phyloP scores from a whole-genome alignment of 2,888 invertebrate species.

The Dasysyrphus albostriatus region DNA sequence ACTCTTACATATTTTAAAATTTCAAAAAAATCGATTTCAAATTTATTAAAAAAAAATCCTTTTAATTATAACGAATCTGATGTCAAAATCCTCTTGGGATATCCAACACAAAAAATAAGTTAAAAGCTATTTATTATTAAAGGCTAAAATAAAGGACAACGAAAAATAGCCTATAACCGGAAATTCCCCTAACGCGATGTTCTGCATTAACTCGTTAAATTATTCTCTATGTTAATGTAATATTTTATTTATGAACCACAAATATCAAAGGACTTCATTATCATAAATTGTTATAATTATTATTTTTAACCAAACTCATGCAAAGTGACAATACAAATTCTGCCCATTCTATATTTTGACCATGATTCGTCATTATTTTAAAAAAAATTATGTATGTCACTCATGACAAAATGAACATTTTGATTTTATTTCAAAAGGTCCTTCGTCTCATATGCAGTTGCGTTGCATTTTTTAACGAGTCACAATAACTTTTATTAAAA shows the following conservation, averaged over 20 bases:
- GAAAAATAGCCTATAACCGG: background rate
- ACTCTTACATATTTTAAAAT: background rate
- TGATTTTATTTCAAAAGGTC: conserved; percentile 21
- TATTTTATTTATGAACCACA: conserved; percentile 43
- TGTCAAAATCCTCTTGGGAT: background rate
- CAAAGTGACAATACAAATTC: background rate
- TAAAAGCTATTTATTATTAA: background rate
- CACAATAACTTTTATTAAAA: conserved; percentile 69
- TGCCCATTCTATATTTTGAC: background rate
- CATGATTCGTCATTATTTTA: conserved; percentile 39
- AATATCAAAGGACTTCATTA: conserved; percentile 62
- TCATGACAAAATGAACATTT: conserved; percentile 58
- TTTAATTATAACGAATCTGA: background rate
- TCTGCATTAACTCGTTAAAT: conserved; percentile 45
- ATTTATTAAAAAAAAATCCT: background rate
- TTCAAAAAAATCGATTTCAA: background rate
- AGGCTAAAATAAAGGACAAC: background rate
- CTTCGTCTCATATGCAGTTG: background rate
- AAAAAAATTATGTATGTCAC: conserved; percentile 51
- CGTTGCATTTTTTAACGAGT: conserved; percentile 16
- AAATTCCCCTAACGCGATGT: conserved; percentile 21
- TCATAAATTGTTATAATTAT: conserved; percentile 49
- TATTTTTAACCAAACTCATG: conserved; percentile 30
- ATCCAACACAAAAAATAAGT: background rate
- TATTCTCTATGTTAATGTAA: conserved; percentile 29